A percentile compares a stretch with the other conserved stretches of the same genome.
phyloP scores from a whole-genome alignment of 2,888 invertebrate species.

The Thymelicus lineola region DNA sequence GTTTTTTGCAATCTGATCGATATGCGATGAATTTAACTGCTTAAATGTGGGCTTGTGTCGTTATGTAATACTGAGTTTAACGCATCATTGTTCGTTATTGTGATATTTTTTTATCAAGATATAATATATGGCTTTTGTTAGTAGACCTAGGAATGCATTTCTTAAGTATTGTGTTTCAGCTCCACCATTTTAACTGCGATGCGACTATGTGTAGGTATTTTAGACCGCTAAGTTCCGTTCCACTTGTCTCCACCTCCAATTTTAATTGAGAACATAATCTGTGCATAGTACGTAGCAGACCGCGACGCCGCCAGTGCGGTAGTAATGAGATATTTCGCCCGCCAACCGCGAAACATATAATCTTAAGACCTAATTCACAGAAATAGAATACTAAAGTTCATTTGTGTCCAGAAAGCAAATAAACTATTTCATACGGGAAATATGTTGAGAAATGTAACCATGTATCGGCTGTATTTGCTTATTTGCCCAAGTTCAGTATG shows the following conservation, averaged over 20 bases:
- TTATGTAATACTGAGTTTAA: constrained; percentile 28
- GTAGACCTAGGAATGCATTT: too few species aligned
- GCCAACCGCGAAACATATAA: constrained; percentile 38
- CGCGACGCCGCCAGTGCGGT: constrained; percentile 41
- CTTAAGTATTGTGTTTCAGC: too few species aligned
- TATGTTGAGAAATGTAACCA: too few species aligned
- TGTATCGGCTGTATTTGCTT: too few species aligned
- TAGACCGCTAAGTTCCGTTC: constrained; percentile 35
- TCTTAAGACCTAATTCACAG: constrained; percentile 35
- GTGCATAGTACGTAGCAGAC: constrained; percentile 39
- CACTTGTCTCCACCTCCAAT: constrained; percentile 33
- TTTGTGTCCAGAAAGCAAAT: constrained; percentile 25
- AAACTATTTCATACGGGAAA: not conserved
- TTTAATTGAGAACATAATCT: constrained; percentile 37
- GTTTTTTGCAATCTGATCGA: constrained; percentile 31
- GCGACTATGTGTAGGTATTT: constrained; percentile 9
- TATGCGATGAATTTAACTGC: constrained; percentile 20
- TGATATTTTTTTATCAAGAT: not conserved
- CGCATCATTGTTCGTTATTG: constrained; percentile 11
- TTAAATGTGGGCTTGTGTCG: constrained; percentile 16
- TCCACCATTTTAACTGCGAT: too few species aligned
- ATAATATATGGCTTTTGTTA: too few species aligned
- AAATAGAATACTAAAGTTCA: constrained; percentile 31
- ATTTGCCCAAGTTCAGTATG: too few species aligned
- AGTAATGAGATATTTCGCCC: constrained; percentile 41